Percentiles rank a stretch among this genome's conserved stretches.
These are phyloP conservation scores for Lomographa bimaculata DNA, from an alignment of 2,888 invertebrate species.

Conservation along the genomic window DNA sequence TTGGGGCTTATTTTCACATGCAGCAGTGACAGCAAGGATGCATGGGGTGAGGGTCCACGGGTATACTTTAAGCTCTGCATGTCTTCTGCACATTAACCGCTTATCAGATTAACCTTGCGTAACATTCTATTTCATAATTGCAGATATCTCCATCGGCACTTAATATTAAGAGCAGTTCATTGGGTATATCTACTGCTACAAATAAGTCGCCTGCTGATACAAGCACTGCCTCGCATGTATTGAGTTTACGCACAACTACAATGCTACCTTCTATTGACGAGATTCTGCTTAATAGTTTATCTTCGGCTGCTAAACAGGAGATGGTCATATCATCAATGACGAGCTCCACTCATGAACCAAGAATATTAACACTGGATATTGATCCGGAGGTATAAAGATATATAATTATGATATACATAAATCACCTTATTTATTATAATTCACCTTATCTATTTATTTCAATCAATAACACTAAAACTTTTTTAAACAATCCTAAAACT, in stretches of 20 bases:
- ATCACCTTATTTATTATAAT: conserved; percentile 34
- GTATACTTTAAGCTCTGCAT: conserved; percentile 60
- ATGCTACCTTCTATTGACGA: conserved; percentile 84
- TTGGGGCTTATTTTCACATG: conserved; percentile 65
- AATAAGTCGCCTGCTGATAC: conserved; percentile 73
- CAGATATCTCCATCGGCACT: conserved; percentile 80
- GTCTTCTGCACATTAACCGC: conserved; percentile 59
- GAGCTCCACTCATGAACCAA: conserved; percentile 79
- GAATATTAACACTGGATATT: conserved; percentile 84
- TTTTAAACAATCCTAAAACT: conserved; percentile 19
- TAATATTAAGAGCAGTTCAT: conserved; percentile 79
- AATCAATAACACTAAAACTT: conserved; percentile 29
- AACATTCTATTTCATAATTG: conserved; percentile 79
- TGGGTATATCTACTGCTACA: conserved; percentile 74
- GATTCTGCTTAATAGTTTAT: conserved; percentile 85
- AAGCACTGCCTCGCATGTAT: conserved; percentile 83
- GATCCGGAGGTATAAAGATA: conserved; percentile 84
- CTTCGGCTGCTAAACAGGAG: conserved; percentile 84
- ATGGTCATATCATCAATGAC: conserved; percentile 80
- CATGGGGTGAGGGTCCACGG: conserved; percentile 45
- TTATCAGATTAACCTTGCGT: conserved; percentile 55
- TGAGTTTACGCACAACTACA: conserved; percentile 81
- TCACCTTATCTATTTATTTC: conserved; percentile 13
- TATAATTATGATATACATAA: conserved; percentile 40
- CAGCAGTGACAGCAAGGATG: conserved; percentile 43